Evolutionary conservation across 2,797 vertebrate species (phyloP).

Genomic region (Pseudochaenichthys georgianus): DNA sequence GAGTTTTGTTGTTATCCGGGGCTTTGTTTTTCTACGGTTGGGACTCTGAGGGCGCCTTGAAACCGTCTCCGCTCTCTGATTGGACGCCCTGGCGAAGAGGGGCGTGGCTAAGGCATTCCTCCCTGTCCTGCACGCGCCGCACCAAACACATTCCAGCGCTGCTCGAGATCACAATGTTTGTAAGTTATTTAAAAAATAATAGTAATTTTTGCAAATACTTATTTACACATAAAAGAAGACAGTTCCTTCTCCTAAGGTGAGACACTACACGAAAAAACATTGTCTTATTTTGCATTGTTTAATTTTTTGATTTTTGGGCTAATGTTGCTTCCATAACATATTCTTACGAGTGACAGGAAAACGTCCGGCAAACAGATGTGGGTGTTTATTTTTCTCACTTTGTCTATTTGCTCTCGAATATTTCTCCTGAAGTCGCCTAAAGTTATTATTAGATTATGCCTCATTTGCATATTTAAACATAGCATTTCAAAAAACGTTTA

Average conservation of each 20-base stretch:
- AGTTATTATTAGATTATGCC: no score
- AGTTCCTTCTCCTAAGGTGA: no score
- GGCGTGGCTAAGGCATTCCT: constrained; percentile 85
- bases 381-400: no score
- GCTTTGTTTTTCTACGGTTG: constrained; percentile 86
- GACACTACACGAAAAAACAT: background rate
- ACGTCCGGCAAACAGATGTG: no score
- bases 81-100: constrained; percentile 72
- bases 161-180: constrained; percentile 48
- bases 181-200: constrained; percentile 19
- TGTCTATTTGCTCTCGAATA: no score
- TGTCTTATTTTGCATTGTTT: background rate
- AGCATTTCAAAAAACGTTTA: no score
- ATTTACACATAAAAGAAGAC: no score
- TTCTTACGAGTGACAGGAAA: no score
- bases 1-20: constrained; percentile 60
- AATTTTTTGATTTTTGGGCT: background rate
- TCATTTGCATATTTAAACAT: no score
- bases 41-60: constrained; percentile 83
- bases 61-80: constrained; percentile 78
- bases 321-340: background rate
- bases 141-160: constrained; percentile 84
- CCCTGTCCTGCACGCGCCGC: constrained; percentile 78
- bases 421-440: no score
- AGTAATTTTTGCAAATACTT: no score